Evolutionary conservation across 30 jellyfish, hydroid and myxozoan species (phyloP).

Genomic region (Rhopilema esculentum): DNA sequence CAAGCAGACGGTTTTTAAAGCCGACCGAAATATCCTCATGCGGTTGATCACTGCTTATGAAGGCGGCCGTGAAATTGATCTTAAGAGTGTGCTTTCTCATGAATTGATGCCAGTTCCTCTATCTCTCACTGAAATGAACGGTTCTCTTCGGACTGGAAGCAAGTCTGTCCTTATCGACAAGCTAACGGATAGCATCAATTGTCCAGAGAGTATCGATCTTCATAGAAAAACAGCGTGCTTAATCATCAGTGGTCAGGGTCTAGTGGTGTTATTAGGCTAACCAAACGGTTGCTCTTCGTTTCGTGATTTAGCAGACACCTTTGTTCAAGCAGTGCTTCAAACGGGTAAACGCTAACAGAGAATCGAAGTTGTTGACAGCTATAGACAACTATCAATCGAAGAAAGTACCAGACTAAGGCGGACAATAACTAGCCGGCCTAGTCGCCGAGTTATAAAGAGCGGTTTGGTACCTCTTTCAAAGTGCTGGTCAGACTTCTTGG

Average conservation of each 20-base stretch:
- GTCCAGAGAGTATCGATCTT: conserved; percentile 35
- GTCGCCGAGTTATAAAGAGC: conserved; percentile 13
- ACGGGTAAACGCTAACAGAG: conserved; percentile 22
- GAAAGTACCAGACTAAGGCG: conserved; percentile 11
- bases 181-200: conserved; percentile 12
- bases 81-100: background rate
- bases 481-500: conserved; percentile 30
- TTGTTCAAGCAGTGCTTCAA: conserved; percentile 7
- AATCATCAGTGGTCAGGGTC: conserved; percentile 28
- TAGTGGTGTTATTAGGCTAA: conserved; percentile 14
- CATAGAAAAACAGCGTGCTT: conserved; percentile 7
- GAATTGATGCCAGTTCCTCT: conserved; percentile 31
- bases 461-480: conserved; percentile 35
- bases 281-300: conserved; percentile 3
- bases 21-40: too few relatives aligned
- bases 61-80: background rate
- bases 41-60: too few relatives aligned
- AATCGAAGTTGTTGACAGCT: conserved; percentile 22
- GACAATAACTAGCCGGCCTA: conserved; percentile 38
- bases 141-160: conserved; percentile 25
- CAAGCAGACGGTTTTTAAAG: background rate
- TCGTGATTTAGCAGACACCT: conserved; percentile 14
- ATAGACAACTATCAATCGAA: conserved; percentile 28
- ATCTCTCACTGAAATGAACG: conserved; percentile 21
- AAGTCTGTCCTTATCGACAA: conserved; percentile 16